Percentiles rank a stretch among this genome's conserved stretches.
phyloP scores from a whole-genome alignment of 2,888 invertebrate genomes.

The Diaperis boleti region DNA sequence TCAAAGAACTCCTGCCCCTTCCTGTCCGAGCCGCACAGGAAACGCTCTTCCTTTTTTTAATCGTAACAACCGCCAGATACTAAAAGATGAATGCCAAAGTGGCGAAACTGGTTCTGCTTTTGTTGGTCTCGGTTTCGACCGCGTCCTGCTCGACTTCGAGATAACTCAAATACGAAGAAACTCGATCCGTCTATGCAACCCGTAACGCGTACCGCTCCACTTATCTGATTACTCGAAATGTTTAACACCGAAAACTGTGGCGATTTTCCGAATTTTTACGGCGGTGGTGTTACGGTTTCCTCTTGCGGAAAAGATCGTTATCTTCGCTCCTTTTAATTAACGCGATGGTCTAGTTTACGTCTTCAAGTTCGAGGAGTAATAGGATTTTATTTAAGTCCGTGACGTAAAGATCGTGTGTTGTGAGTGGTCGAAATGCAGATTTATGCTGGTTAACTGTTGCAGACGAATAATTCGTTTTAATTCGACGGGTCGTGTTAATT shows the following conservation, averaged over 20 bases:
- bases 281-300: background rate
- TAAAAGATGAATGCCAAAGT: constrained; percentile 13
- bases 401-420: background rate
- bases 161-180: no score
- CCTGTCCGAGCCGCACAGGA: background rate
- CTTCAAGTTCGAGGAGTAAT: no score
- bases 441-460: no score
- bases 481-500: no score
- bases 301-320: constrained; percentile 30
- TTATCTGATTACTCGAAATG: background rate
- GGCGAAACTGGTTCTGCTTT: constrained; percentile 12
- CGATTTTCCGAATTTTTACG: background rate
- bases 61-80: constrained; percentile 15
- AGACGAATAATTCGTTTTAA: no score
- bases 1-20: background rate
- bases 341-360: no score
- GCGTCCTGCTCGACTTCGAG: constrained; percentile 13
- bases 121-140: background rate
- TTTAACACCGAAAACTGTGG: background rate
- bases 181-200: background rate
- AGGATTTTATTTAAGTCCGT: no score
- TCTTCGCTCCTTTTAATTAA: constrained; percentile 24
- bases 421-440: background rate
- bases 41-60: constrained; percentile 23
- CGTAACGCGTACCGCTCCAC: background rate